phyloP scores from a whole-genome alignment of 2,888 invertebrate genomes.

The Caenorhabditis sp. region DNA sequence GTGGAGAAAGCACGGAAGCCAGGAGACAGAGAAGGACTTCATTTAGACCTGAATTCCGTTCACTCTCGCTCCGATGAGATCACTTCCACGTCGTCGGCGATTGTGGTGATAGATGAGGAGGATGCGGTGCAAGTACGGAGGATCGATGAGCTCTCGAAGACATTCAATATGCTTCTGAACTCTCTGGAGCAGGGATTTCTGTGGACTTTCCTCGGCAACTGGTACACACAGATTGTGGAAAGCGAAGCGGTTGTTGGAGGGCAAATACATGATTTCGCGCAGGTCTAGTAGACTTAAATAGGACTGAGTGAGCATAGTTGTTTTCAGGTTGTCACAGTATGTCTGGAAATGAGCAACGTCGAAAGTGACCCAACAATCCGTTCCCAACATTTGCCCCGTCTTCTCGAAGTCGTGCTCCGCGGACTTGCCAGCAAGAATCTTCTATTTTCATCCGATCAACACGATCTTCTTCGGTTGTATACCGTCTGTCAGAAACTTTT shows the following conservation, averaged over 20 bases:
- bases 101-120: background rate
- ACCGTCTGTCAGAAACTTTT: constrained; percentile 47
- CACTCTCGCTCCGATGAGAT: constrained; percentile 10
- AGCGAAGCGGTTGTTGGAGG: constrained; percentile 7
- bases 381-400: constrained; percentile 62
- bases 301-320: no score
- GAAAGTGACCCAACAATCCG: constrained; percentile 65
- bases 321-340: constrained; percentile 52
- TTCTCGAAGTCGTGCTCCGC: constrained; percentile 64
- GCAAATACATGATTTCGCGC: constrained; percentile 41
- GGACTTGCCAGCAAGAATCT: constrained; percentile 31
- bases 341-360: constrained; percentile 52
- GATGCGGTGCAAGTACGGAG: constrained; percentile 48
- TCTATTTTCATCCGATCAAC: constrained; percentile 28
- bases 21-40: constrained; percentile 36
- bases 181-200: constrained; percentile 86
- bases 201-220: constrained; percentile 85
- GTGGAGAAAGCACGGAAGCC: constrained; percentile 79
- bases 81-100: background rate
- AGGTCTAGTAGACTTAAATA: no score
- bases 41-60: constrained; percentile 40
- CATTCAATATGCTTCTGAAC: constrained; percentile 88
- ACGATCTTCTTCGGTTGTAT: constrained; percentile 38
- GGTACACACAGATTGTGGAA: constrained; percentile 76
- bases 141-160: constrained; percentile 85